Evolutionary conservation across 1,140 invertebrate genomes (phyloP).

Genomic region (Bombus sibiricus): DNA sequence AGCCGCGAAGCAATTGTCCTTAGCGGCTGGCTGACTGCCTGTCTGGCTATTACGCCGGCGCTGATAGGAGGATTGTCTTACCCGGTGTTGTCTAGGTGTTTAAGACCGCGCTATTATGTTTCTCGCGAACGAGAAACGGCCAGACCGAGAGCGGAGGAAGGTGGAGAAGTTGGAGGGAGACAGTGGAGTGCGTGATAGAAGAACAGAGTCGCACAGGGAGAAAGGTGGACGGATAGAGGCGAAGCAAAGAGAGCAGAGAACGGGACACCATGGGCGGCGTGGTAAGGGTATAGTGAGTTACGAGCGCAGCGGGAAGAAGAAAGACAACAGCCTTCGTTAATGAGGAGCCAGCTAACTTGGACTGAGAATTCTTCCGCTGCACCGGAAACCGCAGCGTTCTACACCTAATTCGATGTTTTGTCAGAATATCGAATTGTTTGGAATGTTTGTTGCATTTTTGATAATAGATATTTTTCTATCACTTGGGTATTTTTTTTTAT

Average conservation of each 20-base stretch:
- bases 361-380: neutral
- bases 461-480: too few species aligned
- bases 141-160: neutral
- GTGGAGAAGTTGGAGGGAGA: neutral
- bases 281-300: constrained; percentile 49
- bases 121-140: constrained; percentile 31
- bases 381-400: neutral
- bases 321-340: constrained; percentile 55
- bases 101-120: constrained; percentile 67
- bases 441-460: too few species aligned
- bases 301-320: constrained; percentile 49
- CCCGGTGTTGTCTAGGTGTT: constrained; percentile 63
- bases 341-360: constrained; percentile 42
- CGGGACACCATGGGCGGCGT: constrained; percentile 42
- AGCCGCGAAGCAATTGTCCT: constrained; percentile 60
- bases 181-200: neutral
- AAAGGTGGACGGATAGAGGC: constrained; percentile 29
- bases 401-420: too few species aligned
- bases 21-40: constrained; percentile 47
- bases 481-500: too few species aligned
- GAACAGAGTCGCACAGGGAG: neutral
- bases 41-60: constrained; percentile 62
- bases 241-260: constrained; percentile 52
- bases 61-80: constrained; percentile 69
- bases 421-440: too few species aligned